Evolutionary conservation across 1,140 invertebrate genomes (phyloP).

Genomic region (Melipona quadrifasciata): DNA sequence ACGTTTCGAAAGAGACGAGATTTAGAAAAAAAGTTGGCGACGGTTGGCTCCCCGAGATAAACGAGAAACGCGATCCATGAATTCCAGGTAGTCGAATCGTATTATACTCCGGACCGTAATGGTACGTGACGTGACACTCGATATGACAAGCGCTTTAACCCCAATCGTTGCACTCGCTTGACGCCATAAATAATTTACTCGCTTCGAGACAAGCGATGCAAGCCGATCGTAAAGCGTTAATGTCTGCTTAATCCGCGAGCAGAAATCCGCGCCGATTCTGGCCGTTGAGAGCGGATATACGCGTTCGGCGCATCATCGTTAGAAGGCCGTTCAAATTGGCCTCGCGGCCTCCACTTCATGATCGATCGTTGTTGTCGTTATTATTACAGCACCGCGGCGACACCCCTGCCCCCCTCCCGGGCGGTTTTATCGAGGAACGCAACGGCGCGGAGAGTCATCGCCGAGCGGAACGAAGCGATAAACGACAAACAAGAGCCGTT

Average conservation of each 20-base stretch:
- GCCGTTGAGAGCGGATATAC: neutral
- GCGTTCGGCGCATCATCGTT: constrained; percentile 6
- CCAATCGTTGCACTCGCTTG: constrained; percentile 5
- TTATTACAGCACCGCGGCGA: constrained; percentile 21
- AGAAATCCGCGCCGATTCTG: constrained; percentile 12
- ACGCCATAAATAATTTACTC: constrained; percentile 52
- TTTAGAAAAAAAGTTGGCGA: neutral
- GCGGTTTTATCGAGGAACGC: neutral
- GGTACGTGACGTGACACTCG: neutral
- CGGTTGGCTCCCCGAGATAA: no score
- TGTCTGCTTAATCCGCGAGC: constrained; percentile 36
- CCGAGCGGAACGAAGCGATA: constrained; percentile 59
- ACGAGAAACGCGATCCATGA: no score
- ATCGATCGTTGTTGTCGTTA: constrained; percentile 57
- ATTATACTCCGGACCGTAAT: neutral
- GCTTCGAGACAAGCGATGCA: constrained; percentile 16
- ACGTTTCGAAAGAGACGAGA: neutral
- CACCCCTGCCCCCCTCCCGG: no score
- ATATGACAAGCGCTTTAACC: constrained; percentile 28
- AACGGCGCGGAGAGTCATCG: constrained; percentile 31
- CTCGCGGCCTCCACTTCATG: constrained; percentile 34
- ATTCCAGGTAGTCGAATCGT: neutral
- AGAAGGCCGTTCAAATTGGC: constrained; percentile 13
- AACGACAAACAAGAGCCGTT: constrained; percentile 56
- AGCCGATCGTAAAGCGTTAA: constrained; percentile 48